Base-by-base conservation (phyloP, 1,140 invertebrate species). In the Eumaeus atala region DNA sequence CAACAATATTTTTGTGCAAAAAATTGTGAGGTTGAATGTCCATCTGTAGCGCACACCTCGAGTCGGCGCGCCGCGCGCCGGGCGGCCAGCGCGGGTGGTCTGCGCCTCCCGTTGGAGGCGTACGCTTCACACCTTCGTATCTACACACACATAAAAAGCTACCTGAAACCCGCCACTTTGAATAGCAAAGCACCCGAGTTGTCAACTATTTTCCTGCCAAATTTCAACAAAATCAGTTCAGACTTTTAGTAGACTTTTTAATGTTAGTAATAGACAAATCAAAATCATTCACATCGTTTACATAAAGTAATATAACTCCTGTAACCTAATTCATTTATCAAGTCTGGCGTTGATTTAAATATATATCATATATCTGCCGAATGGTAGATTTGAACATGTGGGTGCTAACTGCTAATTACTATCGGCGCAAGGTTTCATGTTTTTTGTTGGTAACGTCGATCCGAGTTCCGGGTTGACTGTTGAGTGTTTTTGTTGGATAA, bases 401-500 rank as follows among this genome's bases (percentile, higher is more conserved):
- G 60, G 56, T 58, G 60, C 28, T 62, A 58, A 14, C 40, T 17
- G 40, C 17, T 44, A 44, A 63, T 63, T 63, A 53, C 54, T 56
- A 37, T 53, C 12, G 12, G 16, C 16, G n/a, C 16, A 16, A 14
- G 40, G 40, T 9, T 44, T 44, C 16, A 5, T 40, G 77, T 81
- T 83, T 78, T 84, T 83, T 79, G 72, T 61, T 60, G 74, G 70
- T 73, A 72, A 72, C 70, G 66, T 67, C 76, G 73, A 74, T 72
- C 61, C 65, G 72, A 83, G 76, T 82, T 83, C 79, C 79, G 82
- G 79, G 75, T 73, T 72, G 70, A 69, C 64, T 74, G 77, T 81
- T 85, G 70, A 69, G 65, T 74, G 77, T 81, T 85, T 85, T 83
- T 85, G 74, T 83, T 56, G 62, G 64, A 68, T 78, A 67, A 44